Conservation (phyloP, 2,888 invertebrate species). For the Sabatieria punctata region DNA sequence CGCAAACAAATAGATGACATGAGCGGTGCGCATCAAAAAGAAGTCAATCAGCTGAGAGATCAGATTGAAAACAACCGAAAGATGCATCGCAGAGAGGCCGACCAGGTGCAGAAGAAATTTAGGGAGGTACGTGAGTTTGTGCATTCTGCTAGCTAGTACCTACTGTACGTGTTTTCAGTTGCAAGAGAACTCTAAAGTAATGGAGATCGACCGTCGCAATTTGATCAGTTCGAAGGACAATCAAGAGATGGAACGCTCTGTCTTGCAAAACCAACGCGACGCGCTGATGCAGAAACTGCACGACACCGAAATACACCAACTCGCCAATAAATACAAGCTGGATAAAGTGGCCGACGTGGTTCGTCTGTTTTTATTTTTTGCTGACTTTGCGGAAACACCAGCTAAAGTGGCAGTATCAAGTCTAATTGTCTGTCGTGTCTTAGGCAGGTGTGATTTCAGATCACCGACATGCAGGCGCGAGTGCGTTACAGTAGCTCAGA, state of each 20-base stretch:
- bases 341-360: constrained; percentile 27
- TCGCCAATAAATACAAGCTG: constrained; percentile 28
- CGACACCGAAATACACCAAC: constrained; percentile 25
- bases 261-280: constrained; percentile 23
- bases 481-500: no score
- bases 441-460: constrained; percentile 2
- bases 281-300: constrained; percentile 25
- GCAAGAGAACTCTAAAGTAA: constrained; percentile 22
- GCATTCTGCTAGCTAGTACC: no score
- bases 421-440: not conserved
- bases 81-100: constrained; percentile 11
- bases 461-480: not conserved
- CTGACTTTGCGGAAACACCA: not conserved
- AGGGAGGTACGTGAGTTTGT: constrained; percentile 11
- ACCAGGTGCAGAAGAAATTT: constrained; percentile 16
- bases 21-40: constrained; percentile 25
- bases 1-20: constrained; percentile 26
- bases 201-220: constrained; percentile 28
- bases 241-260: constrained; percentile 9
- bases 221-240: constrained; percentile 18
- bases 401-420: no score
- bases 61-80: constrained; percentile 3
- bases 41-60: constrained; percentile 12
- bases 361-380: not conserved
- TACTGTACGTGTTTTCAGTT: constrained; percentile 15